Evolutionary conservation across 2,888 invertebrate species (phyloP).

Genomic region (Athalia circularis): DNA sequence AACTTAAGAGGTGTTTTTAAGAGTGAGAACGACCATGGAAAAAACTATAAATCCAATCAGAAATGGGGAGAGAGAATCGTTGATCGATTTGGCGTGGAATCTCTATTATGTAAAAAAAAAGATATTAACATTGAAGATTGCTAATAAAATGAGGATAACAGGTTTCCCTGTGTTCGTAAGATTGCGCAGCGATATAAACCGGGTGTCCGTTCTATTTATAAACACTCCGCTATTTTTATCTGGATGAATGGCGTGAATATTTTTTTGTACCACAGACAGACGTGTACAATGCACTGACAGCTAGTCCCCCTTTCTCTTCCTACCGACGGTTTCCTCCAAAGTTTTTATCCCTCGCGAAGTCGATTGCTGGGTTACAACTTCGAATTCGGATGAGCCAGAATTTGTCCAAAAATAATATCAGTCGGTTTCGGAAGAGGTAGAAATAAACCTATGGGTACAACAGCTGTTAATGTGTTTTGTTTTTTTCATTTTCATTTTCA

Average conservation of each 20-base stretch:
- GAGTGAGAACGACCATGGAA: too few relatives aligned
- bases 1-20: too few relatives aligned
- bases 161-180: too few relatives aligned
- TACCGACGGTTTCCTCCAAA: background rate
- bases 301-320: background rate
- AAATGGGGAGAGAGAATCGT: too few relatives aligned
- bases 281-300: slow-evolving; percentile 30
- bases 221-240: background rate
- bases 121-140: too few relatives aligned
- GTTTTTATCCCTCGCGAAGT: background rate
- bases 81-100: too few relatives aligned
- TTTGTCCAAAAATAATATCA: slow-evolving; percentile 33
- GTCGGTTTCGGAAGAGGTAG: slow-evolving; percentile 1
- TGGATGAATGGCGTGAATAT: slow-evolving; percentile 31
- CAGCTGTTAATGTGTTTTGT: slow-evolving; percentile 4
- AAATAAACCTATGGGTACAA: slow-evolving; percentile 15
- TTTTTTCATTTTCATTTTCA: background rate
- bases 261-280: background rate
- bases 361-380: slow-evolving; percentile 1
- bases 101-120: too few relatives aligned
- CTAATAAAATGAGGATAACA: too few relatives aligned
- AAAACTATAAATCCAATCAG: too few relatives aligned
- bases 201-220: background rate
- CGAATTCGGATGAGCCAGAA: slow-evolving; percentile 16
- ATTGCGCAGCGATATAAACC: too few relatives aligned